Evolutionary conservation across 2,797 vertebrate genomes (phyloP).

Genomic region (Babyrousa celebensis): DNA sequence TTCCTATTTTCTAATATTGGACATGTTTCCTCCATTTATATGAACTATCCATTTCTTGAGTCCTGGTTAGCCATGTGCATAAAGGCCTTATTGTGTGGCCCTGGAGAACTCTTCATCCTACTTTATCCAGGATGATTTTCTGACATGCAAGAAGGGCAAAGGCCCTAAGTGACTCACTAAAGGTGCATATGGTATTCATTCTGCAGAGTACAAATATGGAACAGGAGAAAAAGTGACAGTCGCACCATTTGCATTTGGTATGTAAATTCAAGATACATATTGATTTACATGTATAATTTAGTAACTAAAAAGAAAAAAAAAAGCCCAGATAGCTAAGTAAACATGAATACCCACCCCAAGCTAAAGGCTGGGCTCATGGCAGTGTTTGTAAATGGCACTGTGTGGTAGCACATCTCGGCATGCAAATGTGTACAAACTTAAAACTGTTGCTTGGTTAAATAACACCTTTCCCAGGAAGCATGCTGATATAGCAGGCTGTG

Average conservation of each 20-base stretch:
- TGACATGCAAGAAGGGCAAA: slow-evolving; percentile 58
- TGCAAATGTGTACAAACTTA: slow-evolving; percentile 83
- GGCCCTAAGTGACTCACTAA: slow-evolving; percentile 45
- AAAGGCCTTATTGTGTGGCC: neutral
- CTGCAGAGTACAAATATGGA: slow-evolving; percentile 77
- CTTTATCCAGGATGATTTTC: slow-evolving; percentile 1
- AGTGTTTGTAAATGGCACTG: slow-evolving; percentile 82
- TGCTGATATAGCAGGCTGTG: slow-evolving; percentile 60
- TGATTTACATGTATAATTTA: slow-evolving; percentile 84
- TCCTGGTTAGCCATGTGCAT: neutral
- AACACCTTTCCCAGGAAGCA: slow-evolving; percentile 83
- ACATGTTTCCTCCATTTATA: neutral
- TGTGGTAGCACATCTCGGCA: slow-evolving; percentile 60
- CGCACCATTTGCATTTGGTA: slow-evolving; percentile 82
- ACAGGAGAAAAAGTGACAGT: slow-evolving; percentile 75
- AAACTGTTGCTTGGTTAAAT: slow-evolving; percentile 84
- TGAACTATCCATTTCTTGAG: neutral
- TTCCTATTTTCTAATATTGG: neutral
- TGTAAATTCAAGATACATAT: slow-evolving; percentile 81
- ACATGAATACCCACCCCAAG: slow-evolving; percentile 78
- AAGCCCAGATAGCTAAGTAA: slow-evolving; percentile 79
- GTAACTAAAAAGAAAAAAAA: slow-evolving; percentile 70
- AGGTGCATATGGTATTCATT: slow-evolving; percentile 55
- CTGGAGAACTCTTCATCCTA: neutral
- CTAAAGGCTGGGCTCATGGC: slow-evolving; percentile 78